Percentiles rank a stretch among this genome's conserved stretches.
Conservation (phyloP, 2,888 invertebrate species). For the Epinotia brunnichana region DNA sequence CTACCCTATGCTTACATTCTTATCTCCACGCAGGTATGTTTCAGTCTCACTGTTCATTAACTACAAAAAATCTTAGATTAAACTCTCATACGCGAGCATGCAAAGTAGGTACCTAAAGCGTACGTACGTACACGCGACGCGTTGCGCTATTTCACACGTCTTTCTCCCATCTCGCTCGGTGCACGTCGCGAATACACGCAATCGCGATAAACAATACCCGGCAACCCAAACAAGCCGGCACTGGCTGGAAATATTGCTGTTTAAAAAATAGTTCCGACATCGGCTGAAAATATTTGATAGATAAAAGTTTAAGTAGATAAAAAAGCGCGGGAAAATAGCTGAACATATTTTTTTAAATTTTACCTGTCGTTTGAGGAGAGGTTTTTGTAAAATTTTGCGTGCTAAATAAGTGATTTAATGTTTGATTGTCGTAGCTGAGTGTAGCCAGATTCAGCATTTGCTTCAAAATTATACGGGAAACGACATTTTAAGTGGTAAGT, state of each 20-base stretch:
- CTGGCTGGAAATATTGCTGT: slow-evolving; percentile 12
- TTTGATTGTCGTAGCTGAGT: background rate
- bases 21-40: slow-evolving; percentile 26
- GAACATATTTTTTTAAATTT: background rate
- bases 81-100: slow-evolving; percentile 33
- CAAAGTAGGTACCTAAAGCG: slow-evolving; percentile 15
- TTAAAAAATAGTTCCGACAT: background rate
- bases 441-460: background rate
- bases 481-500: background rate
- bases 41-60: slow-evolving; percentile 32
- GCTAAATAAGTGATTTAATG: background rate
- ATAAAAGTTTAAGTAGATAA: background rate
- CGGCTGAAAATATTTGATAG: background rate
- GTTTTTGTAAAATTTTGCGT: background rate
- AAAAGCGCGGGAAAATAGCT: slow-evolving; percentile 21
- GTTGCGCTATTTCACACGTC: slow-evolving; percentile 53
- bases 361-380: background rate
- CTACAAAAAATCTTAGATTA: slow-evolving; percentile 28
- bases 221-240: slow-evolving; percentile 25
- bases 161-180: slow-evolving; percentile 50
- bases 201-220: slow-evolving; percentile 29
- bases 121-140: slow-evolving; percentile 40
- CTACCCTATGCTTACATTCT: slow-evolving; percentile 7
- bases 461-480: background rate
- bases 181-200: slow-evolving; percentile 52